These are phyloP conservation scores for Pachyramphus minor DNA, from an alignment of 2,113 vertebrate genomes.

Conservation along the genomic window DNA sequence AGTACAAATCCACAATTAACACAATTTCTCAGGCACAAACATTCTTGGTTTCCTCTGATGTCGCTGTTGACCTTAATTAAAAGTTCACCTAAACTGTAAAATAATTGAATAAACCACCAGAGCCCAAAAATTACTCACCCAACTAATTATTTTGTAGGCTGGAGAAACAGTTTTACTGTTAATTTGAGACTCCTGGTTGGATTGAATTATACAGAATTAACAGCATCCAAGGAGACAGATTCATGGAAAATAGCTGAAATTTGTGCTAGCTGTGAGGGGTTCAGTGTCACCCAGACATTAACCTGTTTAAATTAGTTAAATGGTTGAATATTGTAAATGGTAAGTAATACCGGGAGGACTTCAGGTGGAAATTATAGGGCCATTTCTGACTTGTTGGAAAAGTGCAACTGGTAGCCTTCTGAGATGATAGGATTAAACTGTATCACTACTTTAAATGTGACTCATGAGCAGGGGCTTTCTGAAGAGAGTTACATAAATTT, in stretches of 20 bases:
- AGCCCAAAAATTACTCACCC: background rate
- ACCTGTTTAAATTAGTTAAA: background rate
- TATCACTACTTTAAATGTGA: conserved; percentile 55
- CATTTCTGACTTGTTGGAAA: conserved; percentile 35
- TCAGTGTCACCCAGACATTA: background rate
- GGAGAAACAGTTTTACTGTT: background rate
- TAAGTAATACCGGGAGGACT: background rate
- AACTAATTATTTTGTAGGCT: conserved; percentile 7
- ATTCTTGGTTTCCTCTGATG: conserved; percentile 30
- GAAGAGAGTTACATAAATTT: conserved; percentile 64
- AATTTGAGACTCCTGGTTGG: background rate
- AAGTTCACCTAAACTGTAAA: background rate
- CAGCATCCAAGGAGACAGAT: background rate
- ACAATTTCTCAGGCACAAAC: background rate
- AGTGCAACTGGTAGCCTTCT: background rate
- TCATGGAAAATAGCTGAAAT: background rate
- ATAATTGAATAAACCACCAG: background rate
- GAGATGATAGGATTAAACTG: conserved; percentile 52
- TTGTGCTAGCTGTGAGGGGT: background rate
- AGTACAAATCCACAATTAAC: background rate
- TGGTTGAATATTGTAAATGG: background rate
- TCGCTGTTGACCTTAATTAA: conserved; percentile 3
- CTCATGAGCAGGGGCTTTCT: conserved; percentile 58
- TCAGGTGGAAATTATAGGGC: background rate
- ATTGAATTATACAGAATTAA: background rate